A percentile compares a stretch with the other conserved stretches of the same genome.
phyloP scores from a whole-genome alignment of 2,888 invertebrate genomes.

The Dryadula phaetusa region DNA sequence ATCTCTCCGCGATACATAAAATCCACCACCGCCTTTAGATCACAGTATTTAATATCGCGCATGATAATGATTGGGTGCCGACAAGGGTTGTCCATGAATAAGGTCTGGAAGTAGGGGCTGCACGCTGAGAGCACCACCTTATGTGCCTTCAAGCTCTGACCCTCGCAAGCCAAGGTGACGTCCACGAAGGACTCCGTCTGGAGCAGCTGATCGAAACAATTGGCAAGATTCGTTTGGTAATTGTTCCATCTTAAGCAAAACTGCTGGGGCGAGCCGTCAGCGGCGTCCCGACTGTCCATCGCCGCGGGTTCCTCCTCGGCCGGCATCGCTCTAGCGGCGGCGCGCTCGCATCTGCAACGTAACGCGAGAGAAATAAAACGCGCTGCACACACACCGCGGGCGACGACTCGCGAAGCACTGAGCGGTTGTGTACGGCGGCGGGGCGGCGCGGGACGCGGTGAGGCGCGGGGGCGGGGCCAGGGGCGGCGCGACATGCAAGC shows the following conservation, averaged over 20 bases:
- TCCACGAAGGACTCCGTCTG: constrained; percentile 96
- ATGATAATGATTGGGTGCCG: constrained; percentile 97
- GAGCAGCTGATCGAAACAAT: constrained; percentile 94
- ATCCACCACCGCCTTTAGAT: constrained; percentile 95
- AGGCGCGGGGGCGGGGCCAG: constrained; percentile 60
- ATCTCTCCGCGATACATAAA: constrained; percentile 99
- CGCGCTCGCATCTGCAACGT: constrained; percentile 77
- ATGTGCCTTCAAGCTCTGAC: constrained; percentile 95
- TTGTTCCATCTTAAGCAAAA: constrained; percentile 97
- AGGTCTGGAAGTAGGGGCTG: constrained; percentile 95
- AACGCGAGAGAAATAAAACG: constrained; percentile 58
- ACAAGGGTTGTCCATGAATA: constrained; percentile 96
- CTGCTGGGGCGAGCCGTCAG: constrained; percentile 90
- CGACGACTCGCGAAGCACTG: constrained; percentile 76
- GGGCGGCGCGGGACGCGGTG: constrained; percentile 56
- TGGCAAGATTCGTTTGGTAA: constrained; percentile 94
- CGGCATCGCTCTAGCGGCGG: constrained; percentile 71
- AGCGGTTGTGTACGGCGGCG: constrained; percentile 51
- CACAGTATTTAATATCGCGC: constrained; percentile 95
- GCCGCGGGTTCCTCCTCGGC: constrained; percentile 79
- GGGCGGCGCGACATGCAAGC: constrained; percentile 54
- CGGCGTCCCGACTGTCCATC: constrained; percentile 71
- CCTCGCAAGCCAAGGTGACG: constrained; percentile 96
- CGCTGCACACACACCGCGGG: constrained; percentile 63
- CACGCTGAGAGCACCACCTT: constrained; percentile 97